Evolutionary conservation across 1,140 invertebrate species (phyloP), one percentile per base, ranked within the genome.

Genomic region (Lepidurus apus): DNA sequence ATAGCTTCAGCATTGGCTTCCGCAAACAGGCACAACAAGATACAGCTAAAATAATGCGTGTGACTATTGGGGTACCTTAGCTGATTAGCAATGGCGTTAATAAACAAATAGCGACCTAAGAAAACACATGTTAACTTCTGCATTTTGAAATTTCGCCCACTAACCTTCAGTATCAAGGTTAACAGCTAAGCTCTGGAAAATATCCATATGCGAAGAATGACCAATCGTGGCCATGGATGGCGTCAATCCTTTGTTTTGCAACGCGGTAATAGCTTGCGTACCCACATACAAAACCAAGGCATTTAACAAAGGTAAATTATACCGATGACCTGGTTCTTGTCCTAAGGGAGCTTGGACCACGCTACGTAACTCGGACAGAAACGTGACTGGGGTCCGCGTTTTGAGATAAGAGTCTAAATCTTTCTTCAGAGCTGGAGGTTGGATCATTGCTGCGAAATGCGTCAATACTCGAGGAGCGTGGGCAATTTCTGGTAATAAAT

Each of bases 41-140:
- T 95, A 85, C 97, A 98, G 82, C 96, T 98, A 87, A 99, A 99
- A 87, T 99, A 99, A 87, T 99, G 97, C 1, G 98, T 99, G 85
- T 99, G 97, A 82, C 95, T 98, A 86, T 99, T 99, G 1, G 98
- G 98, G 87, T 98, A 99, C 5, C 98, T 89, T 81, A 99, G 87
- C 84, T 99, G 98, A 87, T 99, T 99, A 42, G 96, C 96, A 81
- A 99, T 96, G 1, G 97, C 96, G 86, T 99, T 99, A 82, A 99
- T 88, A 86, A 99, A 98, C 81, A 99, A 87, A 85, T 99, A 99
- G 0, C 92, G 87, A 77, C 91, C 91, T 65, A 11, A 65, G 21
- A 65, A 65, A 17, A 65, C 5, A 11, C 45, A 65, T 0, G 53
- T 65, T 65, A 9, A 65, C 8, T 65, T n/a, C 13, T n/a, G 21